phyloP scores from a whole-genome alignment of 2,797 vertebrate species.

The Sebastes hopkinsi region DNA sequence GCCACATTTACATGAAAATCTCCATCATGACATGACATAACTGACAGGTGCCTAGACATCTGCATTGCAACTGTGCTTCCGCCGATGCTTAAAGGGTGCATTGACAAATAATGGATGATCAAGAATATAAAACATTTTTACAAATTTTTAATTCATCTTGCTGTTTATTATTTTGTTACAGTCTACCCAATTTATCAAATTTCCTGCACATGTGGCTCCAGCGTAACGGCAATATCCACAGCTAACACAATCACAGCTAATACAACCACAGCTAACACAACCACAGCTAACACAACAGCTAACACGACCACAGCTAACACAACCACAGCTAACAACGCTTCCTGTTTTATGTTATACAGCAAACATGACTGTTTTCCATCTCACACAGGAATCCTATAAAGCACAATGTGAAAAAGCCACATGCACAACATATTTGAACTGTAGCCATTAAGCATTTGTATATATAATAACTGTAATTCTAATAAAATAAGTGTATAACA shows the following conservation, averaged over 20 bases:
- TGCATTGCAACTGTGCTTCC: not conserved
- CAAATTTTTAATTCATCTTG: not conserved
- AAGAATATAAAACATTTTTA: not conserved
- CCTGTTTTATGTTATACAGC: not conserved
- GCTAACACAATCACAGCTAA: not conserved
- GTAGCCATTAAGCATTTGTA: not conserved
- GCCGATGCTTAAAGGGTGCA: not conserved
- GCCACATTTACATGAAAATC: not conserved
- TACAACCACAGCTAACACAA: no score
- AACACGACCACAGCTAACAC: no score
- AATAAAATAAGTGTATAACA: not conserved
- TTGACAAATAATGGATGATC: no score
- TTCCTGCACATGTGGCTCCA: not conserved
- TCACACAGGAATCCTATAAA: slow-evolving; percentile 9
- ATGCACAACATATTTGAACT: not conserved
- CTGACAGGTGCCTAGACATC: not conserved
- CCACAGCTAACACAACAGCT: no score
- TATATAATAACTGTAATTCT: not conserved
- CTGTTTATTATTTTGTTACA: not conserved
- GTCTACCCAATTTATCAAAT: not conserved
- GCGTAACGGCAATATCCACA: not conserved
- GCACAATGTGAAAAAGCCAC: slow-evolving; percentile 28
- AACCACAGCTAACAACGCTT: not conserved
- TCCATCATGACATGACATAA: no score
- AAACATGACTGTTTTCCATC: not conserved